These are phyloP conservation scores for Gambusia holbrooki DNA, from an alignment of 2,113 vertebrate species.

Conservation along the genomic window DNA sequence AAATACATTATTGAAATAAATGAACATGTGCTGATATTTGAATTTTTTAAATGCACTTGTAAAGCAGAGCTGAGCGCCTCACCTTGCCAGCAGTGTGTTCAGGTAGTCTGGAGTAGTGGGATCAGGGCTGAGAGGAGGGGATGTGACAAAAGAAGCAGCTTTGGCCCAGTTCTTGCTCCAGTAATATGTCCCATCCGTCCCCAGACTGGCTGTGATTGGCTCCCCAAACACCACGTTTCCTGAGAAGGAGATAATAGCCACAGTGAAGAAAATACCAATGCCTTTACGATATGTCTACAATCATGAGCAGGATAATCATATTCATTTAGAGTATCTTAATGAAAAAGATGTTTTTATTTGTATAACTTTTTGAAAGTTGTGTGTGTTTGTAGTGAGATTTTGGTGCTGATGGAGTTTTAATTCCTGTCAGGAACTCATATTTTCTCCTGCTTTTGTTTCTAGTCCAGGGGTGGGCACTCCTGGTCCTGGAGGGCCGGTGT, in stretches of 20 bases:
- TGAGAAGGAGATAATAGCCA: slow-evolving; percentile 51
- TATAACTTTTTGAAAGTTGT: slow-evolving; percentile 17
- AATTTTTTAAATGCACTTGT: neutral
- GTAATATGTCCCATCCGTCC: slow-evolving; percentile 96
- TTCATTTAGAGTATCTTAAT: slow-evolving; percentile 32
- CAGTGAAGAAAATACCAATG: slow-evolving; percentile 1
- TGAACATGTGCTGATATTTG: neutral
- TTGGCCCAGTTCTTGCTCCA: slow-evolving; percentile 99
- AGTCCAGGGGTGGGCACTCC: neutral
- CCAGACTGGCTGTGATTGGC: slow-evolving; percentile 94
- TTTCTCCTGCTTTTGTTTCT: neutral
- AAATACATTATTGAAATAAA: neutral
- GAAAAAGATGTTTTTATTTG: slow-evolving; percentile 38
- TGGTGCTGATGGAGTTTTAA: neutral
- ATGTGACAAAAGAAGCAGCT: slow-evolving; percentile 94
- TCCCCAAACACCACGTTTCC: slow-evolving; percentile 98
- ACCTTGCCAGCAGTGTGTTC: slow-evolving; percentile 95
- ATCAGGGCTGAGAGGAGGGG: slow-evolving; percentile 95
- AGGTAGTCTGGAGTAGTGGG: slow-evolving; percentile 97
- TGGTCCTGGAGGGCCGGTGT: too few species aligned
- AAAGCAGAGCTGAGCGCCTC: neutral
- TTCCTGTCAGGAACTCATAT: neutral
- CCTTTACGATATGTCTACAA: neutral
- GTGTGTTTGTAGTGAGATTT: neutral
- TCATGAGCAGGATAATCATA: neutral